A percentile compares a stretch with the other conserved stretches of the same genome.
Conservation (phyloP, 2,113 vertebrate species). For the Muntiacus muntjak region DNA sequence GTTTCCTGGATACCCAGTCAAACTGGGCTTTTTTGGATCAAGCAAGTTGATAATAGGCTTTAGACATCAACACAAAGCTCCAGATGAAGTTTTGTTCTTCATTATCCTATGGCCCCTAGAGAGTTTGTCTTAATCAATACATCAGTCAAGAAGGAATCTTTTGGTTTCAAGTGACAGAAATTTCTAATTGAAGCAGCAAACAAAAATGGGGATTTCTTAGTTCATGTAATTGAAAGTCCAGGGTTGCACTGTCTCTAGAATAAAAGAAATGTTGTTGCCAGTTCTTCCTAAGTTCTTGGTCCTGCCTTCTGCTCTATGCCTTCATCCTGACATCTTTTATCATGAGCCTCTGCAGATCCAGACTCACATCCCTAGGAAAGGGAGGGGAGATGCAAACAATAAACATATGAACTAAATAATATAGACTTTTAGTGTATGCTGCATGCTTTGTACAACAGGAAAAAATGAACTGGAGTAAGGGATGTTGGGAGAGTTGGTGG, state of each 20-base stretch:
- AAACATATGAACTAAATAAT: not conserved
- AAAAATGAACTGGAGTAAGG: not conserved
- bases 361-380: not conserved
- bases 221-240: not conserved
- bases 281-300: not conserved
- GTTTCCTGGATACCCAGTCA: not conserved
- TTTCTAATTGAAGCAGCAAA: conserved; percentile 3
- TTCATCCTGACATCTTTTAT: not conserved
- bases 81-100: not conserved
- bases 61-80: not conserved
- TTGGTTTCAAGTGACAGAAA: conserved; percentile 2
- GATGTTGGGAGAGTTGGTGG: not conserved
- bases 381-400: not conserved
- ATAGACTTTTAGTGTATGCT: not conserved
- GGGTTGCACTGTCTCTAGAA: not conserved
- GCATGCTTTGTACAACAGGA: not conserved
- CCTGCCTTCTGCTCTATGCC: not conserved
- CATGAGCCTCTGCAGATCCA: not conserved
- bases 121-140: not conserved
- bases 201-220: not conserved
- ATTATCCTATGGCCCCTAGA: not conserved
- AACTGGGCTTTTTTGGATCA: not conserved
- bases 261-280: not conserved
- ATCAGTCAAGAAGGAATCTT: not conserved
- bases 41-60: not conserved